Conservation (phyloP, 2,113 vertebrate species). For the Cephalopholis sonnerati region DNA sequence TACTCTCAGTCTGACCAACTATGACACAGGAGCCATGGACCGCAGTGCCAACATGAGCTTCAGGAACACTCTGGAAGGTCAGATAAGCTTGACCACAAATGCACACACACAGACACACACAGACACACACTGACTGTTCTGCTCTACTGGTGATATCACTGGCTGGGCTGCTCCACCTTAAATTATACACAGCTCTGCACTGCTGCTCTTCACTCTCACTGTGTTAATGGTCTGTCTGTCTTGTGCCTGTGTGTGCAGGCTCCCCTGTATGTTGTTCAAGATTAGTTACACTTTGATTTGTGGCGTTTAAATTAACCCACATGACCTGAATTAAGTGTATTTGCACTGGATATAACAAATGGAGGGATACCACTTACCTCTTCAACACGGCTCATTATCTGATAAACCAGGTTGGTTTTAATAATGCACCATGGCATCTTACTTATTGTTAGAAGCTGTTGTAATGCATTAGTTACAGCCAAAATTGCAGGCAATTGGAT, state of each 20-base stretch:
- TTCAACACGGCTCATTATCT: not conserved
- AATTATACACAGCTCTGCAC: not conserved
- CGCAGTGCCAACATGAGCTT: slow-evolving; percentile 94
- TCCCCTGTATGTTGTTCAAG: not conserved
- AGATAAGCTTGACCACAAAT: slow-evolving; percentile 40
- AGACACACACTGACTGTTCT: not conserved
- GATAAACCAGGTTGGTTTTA: not conserved
- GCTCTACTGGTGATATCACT: not conserved
- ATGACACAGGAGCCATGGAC: slow-evolving; percentile 93
- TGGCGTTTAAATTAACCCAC: not conserved
- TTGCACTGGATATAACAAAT: not conserved
- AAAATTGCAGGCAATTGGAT: too few relatives aligned
- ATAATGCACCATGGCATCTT: not conserved
- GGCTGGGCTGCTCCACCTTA: not conserved
- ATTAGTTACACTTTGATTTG: not conserved
- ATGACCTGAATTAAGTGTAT: not conserved
- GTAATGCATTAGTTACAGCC: not conserved
- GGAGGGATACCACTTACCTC: not conserved
- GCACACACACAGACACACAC: not conserved
- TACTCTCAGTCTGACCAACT: slow-evolving; percentile 88
- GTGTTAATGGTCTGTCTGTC: not conserved
- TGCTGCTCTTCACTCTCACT: slow-evolving; percentile 7
- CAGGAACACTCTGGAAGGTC: slow-evolving; percentile 96
- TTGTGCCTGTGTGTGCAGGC: not conserved
- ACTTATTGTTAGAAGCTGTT: not conserved